Evolutionary conservation across 2,113 vertebrate species (phyloP).

Genomic region (Oreochromis spilurus): DNA sequence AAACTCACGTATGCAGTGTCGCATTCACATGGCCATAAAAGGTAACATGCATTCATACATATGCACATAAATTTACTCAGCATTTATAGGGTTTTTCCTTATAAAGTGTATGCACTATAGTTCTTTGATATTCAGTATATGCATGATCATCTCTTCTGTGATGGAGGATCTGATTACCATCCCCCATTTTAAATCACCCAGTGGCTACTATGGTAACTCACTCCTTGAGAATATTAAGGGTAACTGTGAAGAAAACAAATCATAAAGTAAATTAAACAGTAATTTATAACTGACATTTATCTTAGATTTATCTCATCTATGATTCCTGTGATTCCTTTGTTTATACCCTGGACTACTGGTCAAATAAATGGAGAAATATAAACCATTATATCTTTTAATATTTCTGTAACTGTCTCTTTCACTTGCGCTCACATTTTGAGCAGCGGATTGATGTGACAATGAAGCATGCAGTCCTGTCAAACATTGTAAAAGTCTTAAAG

Average conservation of each 20-base stretch:
- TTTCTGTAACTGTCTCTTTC: background rate
- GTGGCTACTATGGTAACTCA: slow-evolving; percentile 46
- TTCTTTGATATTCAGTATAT: background rate
- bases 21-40: background rate
- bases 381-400: background rate
- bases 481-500: slow-evolving; percentile 4
- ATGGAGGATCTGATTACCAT: background rate
- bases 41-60: background rate
- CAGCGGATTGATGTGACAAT: slow-evolving; percentile 30
- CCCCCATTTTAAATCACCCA: background rate
- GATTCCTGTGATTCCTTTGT: background rate
- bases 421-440: background rate
- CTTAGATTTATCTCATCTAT: background rate
- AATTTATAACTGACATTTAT: slow-evolving; percentile 2
- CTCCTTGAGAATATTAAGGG: slow-evolving; percentile 9
- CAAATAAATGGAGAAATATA: background rate
- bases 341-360: background rate
- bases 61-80: background rate
- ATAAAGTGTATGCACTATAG: background rate
- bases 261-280: background rate
- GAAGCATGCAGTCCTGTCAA: slow-evolving; percentile 21
- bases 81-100: background rate
- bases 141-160: background rate
- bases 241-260: background rate
- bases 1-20: background rate